Base-by-base conservation (phyloP, 2,888 invertebrate genomes). In the Bedellia somnulentella region DNA sequence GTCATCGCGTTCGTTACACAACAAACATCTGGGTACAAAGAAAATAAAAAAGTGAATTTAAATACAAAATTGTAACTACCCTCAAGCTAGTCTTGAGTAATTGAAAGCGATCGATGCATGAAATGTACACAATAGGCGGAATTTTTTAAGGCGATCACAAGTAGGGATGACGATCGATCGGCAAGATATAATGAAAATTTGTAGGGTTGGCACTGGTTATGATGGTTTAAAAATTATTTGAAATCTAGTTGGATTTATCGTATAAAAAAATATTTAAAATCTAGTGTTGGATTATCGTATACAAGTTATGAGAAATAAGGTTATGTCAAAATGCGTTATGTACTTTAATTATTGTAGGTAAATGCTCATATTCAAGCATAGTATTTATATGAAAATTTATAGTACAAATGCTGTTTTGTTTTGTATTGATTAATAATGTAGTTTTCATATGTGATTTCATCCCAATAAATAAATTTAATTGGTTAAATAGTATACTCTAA, bases 121-220 rank as follows among this genome's bases (percentile, higher is more conserved):
- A 57, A 61, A 57, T 52, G 43, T 47, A 43, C 39, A 58, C 49
- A 57, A 55, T 43, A 44, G 43, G 37, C 41, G 47, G 42, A 44
- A 41, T 45, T 42, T 44, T 44, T 47, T 47, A 44, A 43, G 41
- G 35, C 37, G 43, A 48, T 47, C 43, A 46, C 42, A 41, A 42
- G 43, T 32, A 34, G 43, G 43, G 40, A 36, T 33, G 35, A 42
- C 42, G 35, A 45, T 47, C 36, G 42, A 45, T 43, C 45, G 41
- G 46, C 42, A 39, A 40, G 38, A 40, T 38, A 31, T 36, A 34
- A 30, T 26, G 37, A 34, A 39, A 38, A 36, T 39, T 36, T 33
- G 24, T 27, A 54, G 55, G 52, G 56, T 34, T 48, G 45, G 27
- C 44, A 41, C 30, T 11, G 23, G 2, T 24, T 10, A 2, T 6